Evolutionary conservation across 2,888 invertebrate species (phyloP), one percentile per base, ranked within the genome.

Genomic region (Pachliopta kotzebuea): DNA sequence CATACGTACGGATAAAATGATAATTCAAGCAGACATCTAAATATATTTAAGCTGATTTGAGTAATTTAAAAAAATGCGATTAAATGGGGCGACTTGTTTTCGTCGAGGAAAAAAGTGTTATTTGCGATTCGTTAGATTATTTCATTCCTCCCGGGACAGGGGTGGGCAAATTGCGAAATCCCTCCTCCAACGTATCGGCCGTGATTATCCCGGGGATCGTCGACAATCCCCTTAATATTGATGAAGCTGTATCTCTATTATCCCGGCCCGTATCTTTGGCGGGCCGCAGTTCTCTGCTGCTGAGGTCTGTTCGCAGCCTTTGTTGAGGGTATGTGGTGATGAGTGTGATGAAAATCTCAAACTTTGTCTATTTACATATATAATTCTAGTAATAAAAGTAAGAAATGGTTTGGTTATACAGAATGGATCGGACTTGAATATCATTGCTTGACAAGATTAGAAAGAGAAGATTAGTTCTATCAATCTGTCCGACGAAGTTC

Each of bases 121-220:
- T 37, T 71, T 74, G 76, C 75, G 78, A 79, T 76, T 73, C 70
- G 72, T 70, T 70, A 76, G 76, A 81, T 81, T 79, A 79, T 78
- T 76, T 74, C 73, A 74, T 76, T 74, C 78, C 81, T 74, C 68
- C 67, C 74, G 75, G 72, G 68, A 67, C 71, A 73, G 70, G 74
- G 74, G 42, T 74, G 42, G 57, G 65, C 62, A 67, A 67, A 67
- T 68, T 65, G 65, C 61, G 58, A 65, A 62, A 62, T 63, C 63
- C 65, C 68, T 63, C 59, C 56, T 50, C 65, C 65, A 57, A 63
- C 69, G 67, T 66, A 68, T 68, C 67, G 70, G 71, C 70, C 70
- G 64, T 71, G 74, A 72, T 71, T 75, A 74, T 72, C 68, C 67
- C 71, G 71, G 72, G 72, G 75, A 75, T 75, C 70, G 67, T 69